Evolutionary conservation across 2,113 vertebrate genomes (phyloP).

Genomic region (Eptesicus fuscus): DNA sequence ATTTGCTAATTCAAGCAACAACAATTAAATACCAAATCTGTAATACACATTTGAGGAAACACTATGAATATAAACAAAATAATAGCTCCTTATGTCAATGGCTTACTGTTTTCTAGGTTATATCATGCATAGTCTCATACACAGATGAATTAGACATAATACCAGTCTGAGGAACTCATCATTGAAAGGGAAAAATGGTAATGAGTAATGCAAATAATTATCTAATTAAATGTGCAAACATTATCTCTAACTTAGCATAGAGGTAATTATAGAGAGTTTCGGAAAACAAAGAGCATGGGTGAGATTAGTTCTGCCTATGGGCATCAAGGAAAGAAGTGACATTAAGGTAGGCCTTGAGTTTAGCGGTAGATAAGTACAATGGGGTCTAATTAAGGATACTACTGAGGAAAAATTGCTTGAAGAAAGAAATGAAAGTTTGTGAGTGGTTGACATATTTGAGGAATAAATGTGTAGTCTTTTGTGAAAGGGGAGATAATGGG

Average conservation of each 20-base stretch:
- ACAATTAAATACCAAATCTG: background rate
- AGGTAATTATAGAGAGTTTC: slow-evolving; percentile 49
- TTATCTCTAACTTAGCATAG: slow-evolving; percentile 36
- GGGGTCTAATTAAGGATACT: background rate
- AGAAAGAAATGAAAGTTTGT: background rate
- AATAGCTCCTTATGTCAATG: background rate
- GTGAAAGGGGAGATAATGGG: background rate
- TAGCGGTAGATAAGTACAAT: background rate
- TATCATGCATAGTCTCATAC: background rate
- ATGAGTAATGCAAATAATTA: slow-evolving; percentile 53
- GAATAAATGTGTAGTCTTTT: background rate
- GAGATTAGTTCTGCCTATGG: background rate
- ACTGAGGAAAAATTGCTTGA: background rate
- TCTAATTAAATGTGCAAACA: slow-evolving; percentile 58
- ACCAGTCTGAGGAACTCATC: background rate
- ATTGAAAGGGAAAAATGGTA: background rate
- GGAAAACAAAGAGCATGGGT: slow-evolving; percentile 23
- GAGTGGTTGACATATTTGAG: background rate
- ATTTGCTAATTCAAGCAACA: background rate
- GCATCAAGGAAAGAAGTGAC: background rate
- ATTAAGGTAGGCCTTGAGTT: background rate
- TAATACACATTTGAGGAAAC: background rate
- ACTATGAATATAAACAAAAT: background rate
- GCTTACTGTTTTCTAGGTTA: background rate
- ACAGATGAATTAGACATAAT: background rate